Conservation (phyloP, 2,888 invertebrate genomes). For the Cheiracanthium punctorium region DNA sequence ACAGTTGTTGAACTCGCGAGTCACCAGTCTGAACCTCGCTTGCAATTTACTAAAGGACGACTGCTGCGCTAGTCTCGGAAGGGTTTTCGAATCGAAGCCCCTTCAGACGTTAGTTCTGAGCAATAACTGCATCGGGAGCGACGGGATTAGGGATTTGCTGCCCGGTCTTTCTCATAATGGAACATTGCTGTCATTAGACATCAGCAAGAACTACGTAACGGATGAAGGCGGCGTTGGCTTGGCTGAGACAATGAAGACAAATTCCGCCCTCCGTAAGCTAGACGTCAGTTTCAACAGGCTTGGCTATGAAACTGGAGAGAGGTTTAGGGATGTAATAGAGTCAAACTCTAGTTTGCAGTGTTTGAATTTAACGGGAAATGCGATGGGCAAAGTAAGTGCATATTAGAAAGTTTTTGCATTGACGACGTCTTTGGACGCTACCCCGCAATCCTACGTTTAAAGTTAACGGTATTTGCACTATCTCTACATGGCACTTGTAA, state of each 20-base stretch:
- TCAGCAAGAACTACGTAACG: constrained; percentile 26
- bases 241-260: background rate
- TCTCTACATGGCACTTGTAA: too few species aligned
- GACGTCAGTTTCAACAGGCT: constrained; percentile 41
- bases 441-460: too few species aligned
- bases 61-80: background rate
- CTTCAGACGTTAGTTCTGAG: constrained; percentile 26
- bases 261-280: background rate
- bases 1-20: background rate
- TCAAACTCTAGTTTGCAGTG: constrained; percentile 5
- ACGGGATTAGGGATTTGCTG: background rate
- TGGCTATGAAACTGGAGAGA: background rate
- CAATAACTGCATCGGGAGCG: constrained; percentile 28
- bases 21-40: constrained; percentile 14
- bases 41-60: constrained; percentile 27
- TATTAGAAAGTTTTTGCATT: too few species aligned
- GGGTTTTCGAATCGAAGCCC: background rate
- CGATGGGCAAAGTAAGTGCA: constrained; percentile 43
- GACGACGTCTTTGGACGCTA: too few species aligned
- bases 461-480: too few species aligned
- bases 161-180: background rate
- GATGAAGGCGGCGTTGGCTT: constrained; percentile 22
- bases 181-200: background rate
- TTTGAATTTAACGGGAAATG: constrained; percentile 44
- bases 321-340: constrained; percentile 14